These are phyloP conservation scores for Cheirogaleus medius DNA, from an alignment of 2,113 vertebrate genomes.

Conservation along the genomic window DNA sequence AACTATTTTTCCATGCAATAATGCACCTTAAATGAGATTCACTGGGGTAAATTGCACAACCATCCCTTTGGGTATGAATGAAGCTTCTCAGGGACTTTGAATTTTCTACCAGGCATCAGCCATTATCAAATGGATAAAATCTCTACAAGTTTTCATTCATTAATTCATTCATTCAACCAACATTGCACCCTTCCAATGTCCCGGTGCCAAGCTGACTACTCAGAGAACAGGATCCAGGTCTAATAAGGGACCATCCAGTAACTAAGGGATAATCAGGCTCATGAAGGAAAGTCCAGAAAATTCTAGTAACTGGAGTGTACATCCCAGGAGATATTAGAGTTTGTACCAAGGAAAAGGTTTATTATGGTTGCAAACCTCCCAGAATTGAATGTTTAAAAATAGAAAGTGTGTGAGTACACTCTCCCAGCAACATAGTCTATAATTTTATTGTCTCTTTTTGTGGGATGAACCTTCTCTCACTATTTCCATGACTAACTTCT, in stretches of 20 bases:
- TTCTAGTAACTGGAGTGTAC: neutral
- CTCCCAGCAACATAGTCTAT: neutral
- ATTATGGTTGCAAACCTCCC: neutral
- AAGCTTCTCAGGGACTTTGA: neutral
- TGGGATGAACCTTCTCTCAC: neutral
- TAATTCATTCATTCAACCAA: neutral
- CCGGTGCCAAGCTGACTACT: neutral
- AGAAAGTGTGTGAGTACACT: neutral
- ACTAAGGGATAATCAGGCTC: neutral
- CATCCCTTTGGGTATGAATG: neutral
- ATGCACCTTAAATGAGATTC: neutral
- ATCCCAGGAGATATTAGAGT: neutral
- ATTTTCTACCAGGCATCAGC: neutral
- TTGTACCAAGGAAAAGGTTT: neutral
- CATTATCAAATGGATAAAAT: neutral
- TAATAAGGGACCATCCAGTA: neutral
- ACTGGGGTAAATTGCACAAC: neutral
- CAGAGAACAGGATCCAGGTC: neutral
- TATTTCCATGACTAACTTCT: neutral
- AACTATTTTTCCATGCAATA: neutral
- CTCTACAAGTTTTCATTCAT: neutral
- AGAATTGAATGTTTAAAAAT: neutral
- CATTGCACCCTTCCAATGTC: neutral
- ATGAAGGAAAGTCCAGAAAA: neutral
- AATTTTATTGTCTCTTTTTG: neutral